phyloP scores from a whole-genome alignment of 2,113 vertebrate species.

The Lamprotornis superbus region DNA sequence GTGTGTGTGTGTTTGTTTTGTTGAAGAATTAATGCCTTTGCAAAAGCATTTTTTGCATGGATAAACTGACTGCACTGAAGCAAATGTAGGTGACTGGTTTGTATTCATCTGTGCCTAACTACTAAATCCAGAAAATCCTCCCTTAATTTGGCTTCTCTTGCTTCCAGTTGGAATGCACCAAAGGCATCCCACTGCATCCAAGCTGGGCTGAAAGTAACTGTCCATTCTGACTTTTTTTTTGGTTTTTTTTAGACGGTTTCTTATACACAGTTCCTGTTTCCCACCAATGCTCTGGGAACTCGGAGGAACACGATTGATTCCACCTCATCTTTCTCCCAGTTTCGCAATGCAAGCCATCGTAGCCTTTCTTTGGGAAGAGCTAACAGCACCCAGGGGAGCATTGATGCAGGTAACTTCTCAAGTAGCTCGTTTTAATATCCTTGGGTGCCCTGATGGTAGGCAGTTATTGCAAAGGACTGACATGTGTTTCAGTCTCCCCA shows the following conservation, averaged over 20 bases:
- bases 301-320: constrained; percentile 97
- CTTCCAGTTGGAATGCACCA: not conserved
- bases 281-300: constrained; percentile 89
- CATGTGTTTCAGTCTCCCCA: not conserved
- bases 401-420: constrained; percentile 84
- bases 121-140: not conserved
- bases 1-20: not conserved
- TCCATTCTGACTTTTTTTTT: not conserved
- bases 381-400: constrained; percentile 96
- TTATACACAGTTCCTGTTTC: constrained; percentile 95
- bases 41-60: not conserved
- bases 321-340: constrained; percentile 92
- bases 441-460: not conserved
- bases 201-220: not conserved
- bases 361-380: constrained; percentile 91
- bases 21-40: constrained; percentile 18
- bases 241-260: constrained; percentile 89
- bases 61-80: not conserved
- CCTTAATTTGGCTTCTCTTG: not conserved
- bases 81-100: not conserved
- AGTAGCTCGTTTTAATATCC: not conserved
- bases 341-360: constrained; percentile 92
- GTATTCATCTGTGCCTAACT: not conserved
- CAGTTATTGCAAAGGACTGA: not conserved
- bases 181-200: not conserved